Evolutionary conservation across 2,113 vertebrate species (phyloP).

Genomic region (Salvelinus sp.): DNA sequence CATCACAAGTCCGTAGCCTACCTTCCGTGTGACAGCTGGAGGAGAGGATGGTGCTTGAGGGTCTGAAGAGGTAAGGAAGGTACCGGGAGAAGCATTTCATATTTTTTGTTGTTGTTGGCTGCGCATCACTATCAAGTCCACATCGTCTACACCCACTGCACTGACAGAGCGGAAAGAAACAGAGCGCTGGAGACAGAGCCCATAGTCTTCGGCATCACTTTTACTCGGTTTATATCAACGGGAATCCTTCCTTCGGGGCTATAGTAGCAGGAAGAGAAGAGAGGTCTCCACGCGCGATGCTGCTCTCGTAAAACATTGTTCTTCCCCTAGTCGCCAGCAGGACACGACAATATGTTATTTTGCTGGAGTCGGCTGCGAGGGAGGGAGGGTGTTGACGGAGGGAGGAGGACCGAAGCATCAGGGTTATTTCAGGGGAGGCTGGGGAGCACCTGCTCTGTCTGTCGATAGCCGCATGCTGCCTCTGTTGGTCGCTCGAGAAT

Average conservation of each 20-base stretch:
- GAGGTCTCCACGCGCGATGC: conserved; percentile 28
- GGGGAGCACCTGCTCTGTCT: no score
- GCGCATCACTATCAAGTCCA: conserved; percentile 31
- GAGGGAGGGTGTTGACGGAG: neutral
- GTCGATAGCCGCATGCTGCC: no score
- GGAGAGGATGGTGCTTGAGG: conserved; percentile 81
- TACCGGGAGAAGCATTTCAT: conserved; percentile 89
- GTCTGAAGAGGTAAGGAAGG: conserved; percentile 84
- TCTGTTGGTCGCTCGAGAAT: no score
- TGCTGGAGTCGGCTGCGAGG: conserved; percentile 14
- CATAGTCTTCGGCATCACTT: conserved; percentile 44
- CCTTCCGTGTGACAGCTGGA: conserved; percentile 85
- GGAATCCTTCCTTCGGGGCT: conserved; percentile 52
- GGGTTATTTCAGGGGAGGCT: neutral
- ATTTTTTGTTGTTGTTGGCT: conserved; percentile 58
- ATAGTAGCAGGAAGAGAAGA: conserved; percentile 48
- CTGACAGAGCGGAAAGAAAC: conserved; percentile 34
- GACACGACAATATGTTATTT: neutral
- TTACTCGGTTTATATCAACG: conserved; percentile 5
- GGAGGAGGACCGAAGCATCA: neutral
- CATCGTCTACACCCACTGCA: conserved; percentile 21
- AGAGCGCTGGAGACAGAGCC: neutral
- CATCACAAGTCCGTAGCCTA: conserved; percentile 52
- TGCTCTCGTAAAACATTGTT: conserved; percentile 35
- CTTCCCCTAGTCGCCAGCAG: conserved; percentile 20